phyloP scores from a whole-genome alignment of 2,113 vertebrate species.

The Microcebus tavaratra region DNA sequence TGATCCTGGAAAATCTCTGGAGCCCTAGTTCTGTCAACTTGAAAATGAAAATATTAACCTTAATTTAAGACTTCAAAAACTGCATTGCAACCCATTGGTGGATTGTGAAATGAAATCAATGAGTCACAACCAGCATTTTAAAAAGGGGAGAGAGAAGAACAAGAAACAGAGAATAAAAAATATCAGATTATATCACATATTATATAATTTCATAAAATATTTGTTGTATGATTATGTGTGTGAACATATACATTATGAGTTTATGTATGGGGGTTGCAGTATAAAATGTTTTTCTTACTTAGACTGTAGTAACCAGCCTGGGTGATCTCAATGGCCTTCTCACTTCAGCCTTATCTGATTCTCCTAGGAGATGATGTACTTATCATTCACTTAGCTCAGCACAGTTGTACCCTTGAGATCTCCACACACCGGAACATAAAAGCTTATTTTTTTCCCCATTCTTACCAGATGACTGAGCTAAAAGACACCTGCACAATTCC shows the following conservation, averaged over 20 bases:
- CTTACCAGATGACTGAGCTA: constrained; percentile 20
- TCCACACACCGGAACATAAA: not conserved
- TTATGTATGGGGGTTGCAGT: not conserved
- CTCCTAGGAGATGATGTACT: not conserved
- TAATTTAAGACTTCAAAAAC: not conserved
- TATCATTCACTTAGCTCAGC: not conserved
- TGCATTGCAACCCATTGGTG: not conserved
- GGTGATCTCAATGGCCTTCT: not conserved
- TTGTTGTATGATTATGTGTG: not conserved
- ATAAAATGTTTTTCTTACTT: not conserved
- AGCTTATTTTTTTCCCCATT: not conserved
- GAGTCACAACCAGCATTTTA: not conserved
- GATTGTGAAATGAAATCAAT: constrained; percentile 2
- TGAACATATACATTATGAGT: not conserved
- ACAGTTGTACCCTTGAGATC: constrained; percentile 11
- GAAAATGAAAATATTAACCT: constrained; percentile 31
- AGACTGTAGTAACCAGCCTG: not conserved
- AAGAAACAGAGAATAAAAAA: not conserved
- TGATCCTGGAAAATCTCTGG: constrained; percentile 8
- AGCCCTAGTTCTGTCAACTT: not conserved
- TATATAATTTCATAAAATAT: not conserved
- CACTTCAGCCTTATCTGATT: not conserved
- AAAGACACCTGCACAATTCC: constrained; percentile 47
- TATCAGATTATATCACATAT: not conserved
- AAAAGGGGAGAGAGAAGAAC: not conserved